Evolutionary conservation across 1,140 invertebrate genomes (phyloP).

Genomic region (Nylanderia fulva): DNA sequence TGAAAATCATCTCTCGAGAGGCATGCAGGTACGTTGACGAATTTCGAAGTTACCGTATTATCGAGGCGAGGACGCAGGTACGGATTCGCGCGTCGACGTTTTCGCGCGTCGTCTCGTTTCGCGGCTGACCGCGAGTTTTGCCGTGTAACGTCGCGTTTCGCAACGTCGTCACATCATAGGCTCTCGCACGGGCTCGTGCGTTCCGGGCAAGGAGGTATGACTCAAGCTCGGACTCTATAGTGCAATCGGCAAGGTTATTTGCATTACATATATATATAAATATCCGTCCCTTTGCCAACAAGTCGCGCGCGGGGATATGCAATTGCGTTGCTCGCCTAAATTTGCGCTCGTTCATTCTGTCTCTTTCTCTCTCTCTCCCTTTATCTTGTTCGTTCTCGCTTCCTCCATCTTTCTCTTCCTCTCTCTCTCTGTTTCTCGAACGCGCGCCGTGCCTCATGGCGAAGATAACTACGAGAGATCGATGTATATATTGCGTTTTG

Average conservation of each 20-base stretch:
- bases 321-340: constrained; percentile 28
- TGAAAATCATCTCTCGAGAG: constrained; percentile 86
- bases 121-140: not conserved
- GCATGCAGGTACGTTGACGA: constrained; percentile 82
- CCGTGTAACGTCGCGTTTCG: constrained; percentile 69
- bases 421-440: too few species aligned
- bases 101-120: not conserved
- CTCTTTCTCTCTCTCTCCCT: too few species aligned
- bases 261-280: constrained; percentile 48
- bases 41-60: not conserved
- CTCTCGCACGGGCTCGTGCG: constrained; percentile 41
- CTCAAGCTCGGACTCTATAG: constrained; percentile 75
- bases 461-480: constrained; percentile 47
- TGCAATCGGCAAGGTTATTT: constrained; percentile 80
- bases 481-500: constrained; percentile 6
- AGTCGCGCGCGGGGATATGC: constrained; percentile 28
- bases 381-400: too few species aligned
- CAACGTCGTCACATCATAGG: constrained; percentile 79
- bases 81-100: constrained; percentile 48
- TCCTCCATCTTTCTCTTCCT: too few species aligned
- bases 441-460: constrained; percentile 1
- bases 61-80: not conserved
- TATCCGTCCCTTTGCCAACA: constrained; percentile 62
- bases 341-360: constrained; percentile 19
- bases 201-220: constrained; percentile 73